Evolutionary conservation across 2,113 vertebrate genomes (phyloP), one percentile per base, ranked within the genome.

Genomic region (Gopherus flavomarginatus): DNA sequence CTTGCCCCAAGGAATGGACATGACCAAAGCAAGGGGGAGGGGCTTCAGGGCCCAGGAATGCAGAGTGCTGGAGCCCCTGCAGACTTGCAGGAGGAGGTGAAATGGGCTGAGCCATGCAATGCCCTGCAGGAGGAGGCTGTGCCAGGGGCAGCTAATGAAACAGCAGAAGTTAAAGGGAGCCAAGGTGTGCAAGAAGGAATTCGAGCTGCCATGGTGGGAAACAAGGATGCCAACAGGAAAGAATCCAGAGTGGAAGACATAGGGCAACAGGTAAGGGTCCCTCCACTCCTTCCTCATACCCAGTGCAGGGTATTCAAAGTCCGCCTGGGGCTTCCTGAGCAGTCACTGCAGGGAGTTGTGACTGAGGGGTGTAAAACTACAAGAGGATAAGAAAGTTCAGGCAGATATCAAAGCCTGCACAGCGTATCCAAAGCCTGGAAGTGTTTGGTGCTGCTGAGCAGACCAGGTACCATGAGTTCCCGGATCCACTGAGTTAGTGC

Each of bases 101-200:
- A 80, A 88, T 38, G 87, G 86, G n/a, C 75, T 26, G 81, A 81
- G 24, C 59, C 88, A n/a, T 47, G 26, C 86, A 93, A 90, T 83
- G 81, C 94, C 53, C 95, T 86, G 84, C 86, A 97, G 89, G 94
- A 97, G 69, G 97, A 94, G 78, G 82, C n/a, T 0, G 90, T 89
- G 86, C 97, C 96, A 93, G 96, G 89, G 57, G 96, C 95, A 0
- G 96, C 96, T 59, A 96, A 96, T 26, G 97, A 97, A 3, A 87
- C 90, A 47, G 94, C 96, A 0, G 96, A 97, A 82, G 96, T 96
- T 50, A 96, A 97, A 0, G 96, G 91, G 31, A 94, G 90, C 90
- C 91, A 95, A 95, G 94, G 94, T 14, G 95, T 97, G 75, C 97
- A 97, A 0, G 96, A 93, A 6, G 82, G 49, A 78, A 11, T 35